phyloP scores from a whole-genome alignment of 2,888 invertebrate species.

The Rhogogaster chlorosoma region DNA sequence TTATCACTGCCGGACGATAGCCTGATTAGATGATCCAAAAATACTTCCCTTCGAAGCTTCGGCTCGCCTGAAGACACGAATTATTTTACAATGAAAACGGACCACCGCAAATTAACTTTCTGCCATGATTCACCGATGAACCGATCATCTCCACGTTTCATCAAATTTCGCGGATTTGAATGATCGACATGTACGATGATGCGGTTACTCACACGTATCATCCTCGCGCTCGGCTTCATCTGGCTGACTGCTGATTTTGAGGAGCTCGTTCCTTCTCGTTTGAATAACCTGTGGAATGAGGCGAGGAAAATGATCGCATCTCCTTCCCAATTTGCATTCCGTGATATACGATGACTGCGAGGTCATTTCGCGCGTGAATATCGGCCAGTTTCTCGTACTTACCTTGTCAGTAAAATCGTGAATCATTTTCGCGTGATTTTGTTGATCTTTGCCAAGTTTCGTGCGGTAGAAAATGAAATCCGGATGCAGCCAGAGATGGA shows the following conservation, averaged over 20 bases:
- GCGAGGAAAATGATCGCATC: neutral
- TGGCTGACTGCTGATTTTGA: slow-evolving; percentile 64
- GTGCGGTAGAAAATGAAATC: slow-evolving; percentile 52
- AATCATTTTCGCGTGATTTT: slow-evolving; percentile 63
- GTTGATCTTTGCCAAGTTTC: slow-evolving; percentile 77
- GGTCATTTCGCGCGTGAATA: neutral
- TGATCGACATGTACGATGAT: neutral
- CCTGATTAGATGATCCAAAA: slow-evolving; percentile 78
- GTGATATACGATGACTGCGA: neutral
- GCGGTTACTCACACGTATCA: slow-evolving; percentile 41
- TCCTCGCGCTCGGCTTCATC: neutral
- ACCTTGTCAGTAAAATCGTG: neutral
- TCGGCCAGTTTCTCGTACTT: too few species aligned
- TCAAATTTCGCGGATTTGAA: neutral
- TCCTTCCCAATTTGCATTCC: neutral
- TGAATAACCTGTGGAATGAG: slow-evolving; percentile 67
- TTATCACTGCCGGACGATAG: slow-evolving; percentile 78
- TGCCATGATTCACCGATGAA: neutral
- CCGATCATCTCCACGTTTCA: neutral
- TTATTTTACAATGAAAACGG: neutral
- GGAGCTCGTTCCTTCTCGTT: slow-evolving; percentile 73
- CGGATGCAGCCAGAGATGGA: slow-evolving; percentile 51
- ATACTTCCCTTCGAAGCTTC: slow-evolving; percentile 72
- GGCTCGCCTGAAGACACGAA: neutral
- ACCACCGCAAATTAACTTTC: neutral